A percentile compares a stretch with the other conserved stretches of the same genome.
phyloP scores from a whole-genome alignment of 2,888 invertebrate species.

The Corbicula japonica region DNA sequence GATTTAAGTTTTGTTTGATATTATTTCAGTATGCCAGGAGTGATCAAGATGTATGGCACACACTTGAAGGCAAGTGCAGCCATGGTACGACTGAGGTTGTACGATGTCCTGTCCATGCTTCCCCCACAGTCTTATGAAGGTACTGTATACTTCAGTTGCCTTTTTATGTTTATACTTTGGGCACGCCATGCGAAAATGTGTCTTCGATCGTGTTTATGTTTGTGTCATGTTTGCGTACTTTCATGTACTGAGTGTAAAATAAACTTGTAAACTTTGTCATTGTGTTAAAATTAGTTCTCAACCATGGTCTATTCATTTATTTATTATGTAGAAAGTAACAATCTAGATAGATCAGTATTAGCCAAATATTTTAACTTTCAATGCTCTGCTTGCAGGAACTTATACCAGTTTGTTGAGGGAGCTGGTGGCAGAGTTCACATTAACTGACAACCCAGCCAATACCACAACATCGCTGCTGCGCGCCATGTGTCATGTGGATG shows the following conservation, averaged over 20 bases:
- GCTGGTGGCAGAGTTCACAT: constrained; percentile 96
- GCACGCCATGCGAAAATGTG: too few relatives aligned
- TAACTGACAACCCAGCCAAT: constrained; percentile 95
- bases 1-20: too few relatives aligned
- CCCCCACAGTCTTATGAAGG: constrained; percentile 94
- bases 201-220: too few relatives aligned
- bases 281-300: too few relatives aligned
- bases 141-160: too few relatives aligned
- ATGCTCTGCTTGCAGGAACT: constrained; percentile 78
- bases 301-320: not conserved
- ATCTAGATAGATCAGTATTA: not conserved
- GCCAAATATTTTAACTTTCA: not conserved
- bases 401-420: constrained; percentile 96
- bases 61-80: constrained; percentile 97
- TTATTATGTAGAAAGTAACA: not conserved
- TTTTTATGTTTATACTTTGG: too few relatives aligned
- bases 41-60: constrained; percentile 86
- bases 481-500: constrained; percentile 94
- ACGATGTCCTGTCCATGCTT: constrained; percentile 93
- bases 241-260: too few relatives aligned
- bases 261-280: too few relatives aligned
- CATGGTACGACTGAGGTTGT: constrained; percentile 96
- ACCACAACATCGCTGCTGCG: constrained; percentile 95
- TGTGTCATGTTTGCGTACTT: too few relatives aligned
- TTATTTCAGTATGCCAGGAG: constrained; percentile 82